A percentile compares a stretch with the other conserved stretches of the same genome.
Conservation (phyloP, 2,797 vertebrate species). For the Alectoris magna region DNA sequence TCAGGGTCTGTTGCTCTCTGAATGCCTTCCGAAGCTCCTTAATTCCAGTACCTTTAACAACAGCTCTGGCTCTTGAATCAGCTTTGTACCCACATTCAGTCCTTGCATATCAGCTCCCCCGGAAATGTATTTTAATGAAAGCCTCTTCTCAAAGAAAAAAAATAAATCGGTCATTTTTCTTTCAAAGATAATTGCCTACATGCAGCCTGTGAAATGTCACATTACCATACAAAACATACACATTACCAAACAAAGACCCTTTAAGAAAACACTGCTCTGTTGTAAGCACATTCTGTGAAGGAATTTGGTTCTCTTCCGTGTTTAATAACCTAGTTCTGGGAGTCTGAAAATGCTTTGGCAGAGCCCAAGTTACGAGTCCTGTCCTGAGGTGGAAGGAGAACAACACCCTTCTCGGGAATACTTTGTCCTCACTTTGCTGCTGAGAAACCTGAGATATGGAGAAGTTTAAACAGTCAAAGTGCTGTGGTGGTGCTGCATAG, state of each 20-base stretch:
- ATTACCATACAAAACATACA: constrained; percentile 60
- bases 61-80: constrained; percentile 11
- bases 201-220: constrained; percentile 67
- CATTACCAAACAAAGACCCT: constrained; percentile 72
- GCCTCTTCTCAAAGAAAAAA: constrained; percentile 3
- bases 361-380: neutral
- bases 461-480: neutral
- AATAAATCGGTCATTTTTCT: constrained; percentile 17
- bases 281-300: constrained; percentile 33
- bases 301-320: constrained; percentile 36
- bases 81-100: neutral
- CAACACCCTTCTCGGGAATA: neutral
- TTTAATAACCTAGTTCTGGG: constrained; percentile 2
- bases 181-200: constrained; percentile 52
- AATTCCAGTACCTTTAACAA: neutral
- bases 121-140: constrained; percentile 48
- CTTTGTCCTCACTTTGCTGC: neutral
- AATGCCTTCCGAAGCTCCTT: neutral
- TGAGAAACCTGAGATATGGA: neutral
- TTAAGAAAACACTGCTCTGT: constrained; percentile 37
- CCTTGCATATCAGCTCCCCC: neutral
- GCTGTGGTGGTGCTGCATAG: neutral
- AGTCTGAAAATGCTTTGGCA: constrained; percentile 2
- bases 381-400: neutral
- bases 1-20: neutral